Evolutionary conservation across 2,888 invertebrate species (phyloP), one percentile per base, ranked within the genome.

Genomic region (Platynereis dumerilii): DNA sequence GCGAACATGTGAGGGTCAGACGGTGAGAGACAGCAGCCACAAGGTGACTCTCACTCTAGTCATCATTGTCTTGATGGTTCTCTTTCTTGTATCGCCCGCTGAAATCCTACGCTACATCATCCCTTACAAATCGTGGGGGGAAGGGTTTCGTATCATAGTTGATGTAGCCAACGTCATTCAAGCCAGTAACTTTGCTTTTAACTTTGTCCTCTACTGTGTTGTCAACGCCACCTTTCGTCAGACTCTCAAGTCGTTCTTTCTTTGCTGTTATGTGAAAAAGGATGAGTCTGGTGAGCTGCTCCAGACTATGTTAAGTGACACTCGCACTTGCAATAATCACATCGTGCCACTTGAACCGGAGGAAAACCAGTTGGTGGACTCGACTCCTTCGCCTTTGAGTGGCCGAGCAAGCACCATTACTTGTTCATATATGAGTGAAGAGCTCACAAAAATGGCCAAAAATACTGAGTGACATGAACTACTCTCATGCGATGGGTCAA

Each of bases 151-250:
- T 29, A 26, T 64, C 22, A 58, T 69, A 1, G 64, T 66, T 10
- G 27, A 22, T 7, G 66, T 69, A 20, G 48, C 64, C 26, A 69
- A 69, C 48, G 60, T 67, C 29, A 54, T 69, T n/a, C 69, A 69
- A 48, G 52, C 67, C 17, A 26, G 34, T 72, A 91, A 91, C 83
- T 91, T 91, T 82, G 91, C 91, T 52, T 58, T 91, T 69, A 91
- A 91, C 39, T 91, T 91, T 85, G 90, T 91, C 82, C 90, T 91
- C 67, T 91, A 91, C 84, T 91, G 90, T 80, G 86, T 91, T 63
- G 91, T 91, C 81, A 91, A 91, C 70, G 89, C 90, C 76, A 91
- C 91, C 77, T 91, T 91, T 81, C 88, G 91, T 42, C 89, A 88
- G 76, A 91, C 91, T 1, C 48, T 62, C n/a, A 28, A 39, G 20